These are phyloP conservation scores for Oxytorus armatus DNA, from an alignment of 2,888 invertebrate species.

Conservation along the genomic window DNA sequence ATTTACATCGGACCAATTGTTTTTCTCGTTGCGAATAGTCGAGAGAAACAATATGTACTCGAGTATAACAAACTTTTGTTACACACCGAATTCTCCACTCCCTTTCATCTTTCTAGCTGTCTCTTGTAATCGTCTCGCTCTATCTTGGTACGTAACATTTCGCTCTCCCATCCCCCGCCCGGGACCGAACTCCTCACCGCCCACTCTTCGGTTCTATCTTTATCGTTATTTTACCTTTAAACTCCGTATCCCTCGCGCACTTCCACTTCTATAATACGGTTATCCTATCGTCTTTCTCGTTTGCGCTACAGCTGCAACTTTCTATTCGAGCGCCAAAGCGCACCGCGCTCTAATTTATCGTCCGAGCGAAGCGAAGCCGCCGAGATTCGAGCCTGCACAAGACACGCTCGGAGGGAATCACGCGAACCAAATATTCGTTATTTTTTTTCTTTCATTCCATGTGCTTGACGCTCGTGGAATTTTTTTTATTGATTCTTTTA, in stretches of 20 bases:
- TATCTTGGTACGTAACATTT: conserved; percentile 48
- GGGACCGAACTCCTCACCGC: conserved; percentile 18
- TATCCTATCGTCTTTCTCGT: conserved; percentile 41
- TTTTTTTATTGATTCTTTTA: too few species aligned
- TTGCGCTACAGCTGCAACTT: conserved; percentile 73
- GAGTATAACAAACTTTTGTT: conserved; percentile 41
- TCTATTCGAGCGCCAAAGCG: conserved; percentile 74
- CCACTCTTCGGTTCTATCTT: conserved; percentile 15
- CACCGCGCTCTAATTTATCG: conserved; percentile 76
- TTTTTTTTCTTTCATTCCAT: conserved; percentile 16
- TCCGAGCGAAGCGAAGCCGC: conserved; percentile 64
- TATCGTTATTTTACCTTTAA: neutral
- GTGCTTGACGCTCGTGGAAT: conserved; percentile 15
- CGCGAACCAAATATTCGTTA: conserved; percentile 18
- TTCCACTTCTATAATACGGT: conserved; percentile 21
- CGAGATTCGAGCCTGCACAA: conserved; percentile 19
- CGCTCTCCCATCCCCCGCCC: conserved; percentile 20
- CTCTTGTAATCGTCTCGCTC: conserved; percentile 14
- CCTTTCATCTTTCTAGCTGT: conserved; percentile 30
- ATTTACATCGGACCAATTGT: neutral
- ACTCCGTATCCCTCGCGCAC: conserved; percentile 12
- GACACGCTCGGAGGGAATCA: conserved; percentile 26
- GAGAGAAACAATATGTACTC: conserved; percentile 11
- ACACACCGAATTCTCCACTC: conserved; percentile 39
- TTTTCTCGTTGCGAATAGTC: conserved; percentile 1